Evolutionary conservation across 2,113 vertebrate species (phyloP).

Genomic region (Camelus bactrianus): DNA sequence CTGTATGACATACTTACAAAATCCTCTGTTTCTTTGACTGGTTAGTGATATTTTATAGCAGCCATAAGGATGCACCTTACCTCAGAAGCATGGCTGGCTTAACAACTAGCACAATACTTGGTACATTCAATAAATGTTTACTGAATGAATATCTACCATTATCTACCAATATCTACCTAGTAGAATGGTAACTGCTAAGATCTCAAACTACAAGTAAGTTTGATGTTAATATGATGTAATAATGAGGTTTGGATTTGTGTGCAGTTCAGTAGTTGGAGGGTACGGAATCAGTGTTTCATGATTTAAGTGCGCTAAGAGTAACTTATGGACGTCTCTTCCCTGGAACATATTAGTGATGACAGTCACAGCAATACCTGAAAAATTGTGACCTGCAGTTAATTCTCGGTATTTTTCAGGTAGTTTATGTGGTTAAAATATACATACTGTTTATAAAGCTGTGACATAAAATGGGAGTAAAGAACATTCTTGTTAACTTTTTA

Average conservation of each 20-base stretch:
- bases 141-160: not conserved
- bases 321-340: not conserved
- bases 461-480: constrained; percentile 37
- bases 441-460: not conserved
- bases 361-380: not conserved
- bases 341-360: not conserved
- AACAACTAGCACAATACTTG: not conserved
- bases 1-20: not conserved
- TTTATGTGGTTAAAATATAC: not conserved
- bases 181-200: not conserved
- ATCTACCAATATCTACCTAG: not conserved
- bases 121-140: not conserved
- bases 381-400: not conserved
- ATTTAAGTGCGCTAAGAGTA: not conserved
- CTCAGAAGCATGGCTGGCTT: not conserved
- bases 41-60: not conserved
- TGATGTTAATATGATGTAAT: not conserved
- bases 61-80: not conserved
- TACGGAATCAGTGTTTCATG: not conserved
- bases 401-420: not conserved
- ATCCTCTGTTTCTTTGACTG: constrained; percentile 14
- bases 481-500: not conserved
- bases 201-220: not conserved
- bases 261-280: not conserved
- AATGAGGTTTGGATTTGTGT: not conserved